These are phyloP conservation scores for Macroglossus sobrinus DNA, from an alignment of 2,113 vertebrate genomes.

Conservation along the genomic window DNA sequence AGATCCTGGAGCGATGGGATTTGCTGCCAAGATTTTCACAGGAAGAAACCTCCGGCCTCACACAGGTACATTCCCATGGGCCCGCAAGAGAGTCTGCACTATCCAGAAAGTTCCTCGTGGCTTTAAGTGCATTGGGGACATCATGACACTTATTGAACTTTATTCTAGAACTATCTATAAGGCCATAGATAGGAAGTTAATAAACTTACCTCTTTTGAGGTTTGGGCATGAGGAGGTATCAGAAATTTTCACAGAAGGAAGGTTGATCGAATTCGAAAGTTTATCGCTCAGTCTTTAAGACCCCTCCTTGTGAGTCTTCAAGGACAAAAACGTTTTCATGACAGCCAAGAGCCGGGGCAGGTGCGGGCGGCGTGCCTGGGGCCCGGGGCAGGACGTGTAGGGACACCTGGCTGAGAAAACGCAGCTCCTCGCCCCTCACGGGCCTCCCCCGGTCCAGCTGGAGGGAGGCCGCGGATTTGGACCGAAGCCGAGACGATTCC, in stretches of 20 bases:
- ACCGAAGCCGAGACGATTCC: background rate
- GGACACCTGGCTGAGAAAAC: rapidly evolving
- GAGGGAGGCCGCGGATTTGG: rapidly evolving
- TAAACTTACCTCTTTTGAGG: background rate
- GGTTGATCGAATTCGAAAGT: background rate
- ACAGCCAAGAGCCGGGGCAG: background rate
- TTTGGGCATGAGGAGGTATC: background rate
- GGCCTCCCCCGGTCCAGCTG: background rate
- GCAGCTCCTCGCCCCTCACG: rapidly evolving
- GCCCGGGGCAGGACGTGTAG: rapidly evolving
- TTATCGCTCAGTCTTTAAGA: background rate
- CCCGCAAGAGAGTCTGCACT: too few relatives aligned
- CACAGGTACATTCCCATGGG: background rate
- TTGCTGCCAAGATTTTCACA: rapidly evolving
- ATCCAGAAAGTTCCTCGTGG: background rate
- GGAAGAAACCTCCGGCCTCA: rapidly evolving
- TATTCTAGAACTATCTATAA: background rate
- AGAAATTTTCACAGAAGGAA: background rate
- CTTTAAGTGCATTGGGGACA: background rate
- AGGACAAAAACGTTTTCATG: background rate
- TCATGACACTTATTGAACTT: background rate
- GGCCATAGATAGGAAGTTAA: background rate
- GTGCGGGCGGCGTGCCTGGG: rapidly evolving
- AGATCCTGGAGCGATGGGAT: rapidly evolving
- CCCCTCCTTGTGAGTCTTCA: background rate